These are phyloP conservation scores for Crocallis elinguaria DNA, from an alignment of 2,888 invertebrate species.

Conservation along the genomic window DNA sequence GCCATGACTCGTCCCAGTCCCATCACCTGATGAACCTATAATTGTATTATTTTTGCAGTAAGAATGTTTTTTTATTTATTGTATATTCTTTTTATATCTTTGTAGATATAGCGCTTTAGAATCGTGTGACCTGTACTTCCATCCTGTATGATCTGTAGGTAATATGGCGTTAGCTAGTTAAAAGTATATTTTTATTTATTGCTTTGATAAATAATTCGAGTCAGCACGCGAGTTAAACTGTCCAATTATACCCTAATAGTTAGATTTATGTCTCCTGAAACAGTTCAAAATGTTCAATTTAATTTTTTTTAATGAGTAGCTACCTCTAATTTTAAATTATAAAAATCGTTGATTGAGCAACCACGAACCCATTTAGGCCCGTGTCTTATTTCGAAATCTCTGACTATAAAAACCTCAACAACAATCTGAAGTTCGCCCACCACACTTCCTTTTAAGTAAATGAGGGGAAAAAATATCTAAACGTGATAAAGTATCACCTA, in stretches of 20 bases:
- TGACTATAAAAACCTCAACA: constrained; percentile 36
- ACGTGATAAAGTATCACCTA: constrained; percentile 46
- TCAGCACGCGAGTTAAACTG: too few species aligned
- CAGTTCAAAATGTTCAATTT: not conserved
- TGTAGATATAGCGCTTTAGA: too few species aligned
- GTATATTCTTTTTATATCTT: too few species aligned
- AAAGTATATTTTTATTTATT: too few species aligned
- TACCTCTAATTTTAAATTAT: constrained; percentile 3
- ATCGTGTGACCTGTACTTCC: too few species aligned
- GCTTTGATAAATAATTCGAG: too few species aligned
- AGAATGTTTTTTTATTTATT: too few species aligned
- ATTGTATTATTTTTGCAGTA: too few species aligned
- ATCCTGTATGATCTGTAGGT: too few species aligned
- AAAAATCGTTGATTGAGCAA: constrained; percentile 24
- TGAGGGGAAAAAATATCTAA: constrained; percentile 52
- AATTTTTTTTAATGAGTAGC: not conserved
- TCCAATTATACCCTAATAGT: not conserved
- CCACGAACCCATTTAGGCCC: constrained; percentile 15
- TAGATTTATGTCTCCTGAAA: not conserved
- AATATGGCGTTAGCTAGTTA: too few species aligned
- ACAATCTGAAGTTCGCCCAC: constrained; percentile 59
- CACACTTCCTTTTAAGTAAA: constrained; percentile 55
- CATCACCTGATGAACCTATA: too few species aligned
- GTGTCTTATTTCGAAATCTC: constrained; percentile 30
- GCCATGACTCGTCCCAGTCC: too few species aligned